Conservation (phyloP, 2,113 vertebrate species). For the Takifugu bimaculatus region DNA sequence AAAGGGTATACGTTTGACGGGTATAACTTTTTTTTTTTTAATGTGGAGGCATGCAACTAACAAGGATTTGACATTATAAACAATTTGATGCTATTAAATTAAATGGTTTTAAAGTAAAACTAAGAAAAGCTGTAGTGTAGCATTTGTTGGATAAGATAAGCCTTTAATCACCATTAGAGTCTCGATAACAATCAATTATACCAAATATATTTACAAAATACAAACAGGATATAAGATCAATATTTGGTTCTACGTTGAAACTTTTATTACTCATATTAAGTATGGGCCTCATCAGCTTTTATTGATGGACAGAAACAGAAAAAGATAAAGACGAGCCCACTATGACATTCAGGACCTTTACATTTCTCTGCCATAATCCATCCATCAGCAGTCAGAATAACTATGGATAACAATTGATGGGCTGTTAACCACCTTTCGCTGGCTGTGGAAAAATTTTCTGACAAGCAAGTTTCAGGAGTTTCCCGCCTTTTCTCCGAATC, state of each 20-base stretch:
- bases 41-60: too few relatives aligned
- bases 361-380: slow-evolving; percentile 58
- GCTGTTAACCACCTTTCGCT: slow-evolving; percentile 58
- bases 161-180: too few relatives aligned
- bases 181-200: too few relatives aligned
- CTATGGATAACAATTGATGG: slow-evolving; percentile 58
- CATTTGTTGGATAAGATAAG: too few relatives aligned
- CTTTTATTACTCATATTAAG: neutral
- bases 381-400: slow-evolving; percentile 38
- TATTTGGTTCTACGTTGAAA: neutral
- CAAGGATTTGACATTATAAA: too few relatives aligned
- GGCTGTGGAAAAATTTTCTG: neutral
- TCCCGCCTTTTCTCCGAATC: slow-evolving; percentile 11
- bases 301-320: neutral
- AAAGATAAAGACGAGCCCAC: neutral
- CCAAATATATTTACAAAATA: neutral
- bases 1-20: too few relatives aligned
- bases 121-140: too few relatives aligned
- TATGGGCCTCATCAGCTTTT: neutral
- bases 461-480: neutral
- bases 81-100: too few relatives aligned
- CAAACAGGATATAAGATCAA: neutral
- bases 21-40: too few relatives aligned
- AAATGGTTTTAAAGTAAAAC: too few relatives aligned
- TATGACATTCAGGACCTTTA: slow-evolving; percentile 48